Conservation (phyloP, 2,797 vertebrate species). For the Eulemur mongoz region DNA sequence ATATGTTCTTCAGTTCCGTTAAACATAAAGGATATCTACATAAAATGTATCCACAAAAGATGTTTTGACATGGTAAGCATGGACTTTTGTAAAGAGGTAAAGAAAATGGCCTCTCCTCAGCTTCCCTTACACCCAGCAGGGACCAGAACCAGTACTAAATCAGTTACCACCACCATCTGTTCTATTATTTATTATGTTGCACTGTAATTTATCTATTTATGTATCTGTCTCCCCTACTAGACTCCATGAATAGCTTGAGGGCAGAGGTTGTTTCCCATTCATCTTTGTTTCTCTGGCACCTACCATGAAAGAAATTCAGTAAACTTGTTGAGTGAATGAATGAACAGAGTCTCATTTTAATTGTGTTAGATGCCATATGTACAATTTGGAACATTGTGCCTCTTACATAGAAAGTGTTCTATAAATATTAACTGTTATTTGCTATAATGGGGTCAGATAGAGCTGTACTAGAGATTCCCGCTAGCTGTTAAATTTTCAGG, state of each 20-base stretch:
- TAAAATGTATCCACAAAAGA: slow-evolving; percentile 12
- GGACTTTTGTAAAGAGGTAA: slow-evolving; percentile 24
- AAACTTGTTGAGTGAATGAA: slow-evolving; percentile 49
- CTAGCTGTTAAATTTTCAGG: slow-evolving; percentile 11
- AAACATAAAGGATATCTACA: slow-evolving; percentile 23
- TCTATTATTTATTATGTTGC: slow-evolving; percentile 53
- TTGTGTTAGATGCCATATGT: slow-evolving; percentile 31
- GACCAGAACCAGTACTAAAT: slow-evolving; percentile 30
- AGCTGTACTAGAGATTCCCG: slow-evolving; percentile 3
- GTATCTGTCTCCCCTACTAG: not conserved
- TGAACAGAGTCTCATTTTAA: slow-evolving; percentile 18
- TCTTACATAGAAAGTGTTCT: slow-evolving; percentile 42
- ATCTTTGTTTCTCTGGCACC: slow-evolving; percentile 53
- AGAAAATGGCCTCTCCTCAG: not conserved
- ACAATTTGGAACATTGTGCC: not conserved
- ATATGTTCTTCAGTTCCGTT: not conserved
- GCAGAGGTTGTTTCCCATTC: slow-evolving; percentile 37
- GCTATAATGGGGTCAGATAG: not conserved
- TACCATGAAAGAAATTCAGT: slow-evolving; percentile 47
- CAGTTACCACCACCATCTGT: slow-evolving; percentile 26
- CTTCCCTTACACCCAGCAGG: not conserved
- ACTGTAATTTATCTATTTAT: slow-evolving; percentile 47
- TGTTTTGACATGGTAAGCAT: slow-evolving; percentile 17
- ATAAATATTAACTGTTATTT: slow-evolving; percentile 30
- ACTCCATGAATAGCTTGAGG: slow-evolving; percentile 40